Evolutionary conservation across 2,888 invertebrate species (phyloP), one percentile per base, ranked within the genome.

Genomic region (Eremobia ochroleuca): DNA sequence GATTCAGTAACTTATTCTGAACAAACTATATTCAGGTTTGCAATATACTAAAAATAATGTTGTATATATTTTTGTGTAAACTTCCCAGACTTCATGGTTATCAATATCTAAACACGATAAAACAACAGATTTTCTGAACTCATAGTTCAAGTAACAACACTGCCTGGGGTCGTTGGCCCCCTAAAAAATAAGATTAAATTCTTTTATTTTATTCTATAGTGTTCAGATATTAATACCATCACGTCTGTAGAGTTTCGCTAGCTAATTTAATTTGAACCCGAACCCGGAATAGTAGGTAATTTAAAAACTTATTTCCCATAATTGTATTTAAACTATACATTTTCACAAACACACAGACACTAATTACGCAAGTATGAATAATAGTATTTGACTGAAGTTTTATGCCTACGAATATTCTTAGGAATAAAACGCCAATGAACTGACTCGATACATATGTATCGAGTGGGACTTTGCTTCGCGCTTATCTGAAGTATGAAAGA

Each of bases 401-500:
- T 81, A 55, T 73, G 25, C 49, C 58, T 25, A n/a, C 4, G 31
- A 74, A 34, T 31, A 55, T 55, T 52, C 9, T n/a, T n/a, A 25
- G 25, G 52, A 52, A 52, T 52, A 52, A 11, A 25, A 25, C 25
- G n/a, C 25, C 52, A 52, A n/a, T 52, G 11, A 25, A 52, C 25
- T 52, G 4, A 4, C n/a, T n/a, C 49, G 49, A 21, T 49, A 49
- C 21, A 49, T 21, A 18, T 21, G 46, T 66, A 76, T 76, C 68
- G 81, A 86, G 71, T 73, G 64, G 73, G 72, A 79, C 80, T 81
- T 70, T 65, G 18, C 76, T 82, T 77, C 65, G 70, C 76, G 80
- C 71, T 82, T 81, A 81, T 81, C 77, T 69, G 72, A 65, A 65
- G 70, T 82, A 81, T 64, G 66, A 77, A 81, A 82, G 66, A 81